phyloP scores from a whole-genome alignment of 2,113 vertebrate genomes.

The Sialia sialis region DNA sequence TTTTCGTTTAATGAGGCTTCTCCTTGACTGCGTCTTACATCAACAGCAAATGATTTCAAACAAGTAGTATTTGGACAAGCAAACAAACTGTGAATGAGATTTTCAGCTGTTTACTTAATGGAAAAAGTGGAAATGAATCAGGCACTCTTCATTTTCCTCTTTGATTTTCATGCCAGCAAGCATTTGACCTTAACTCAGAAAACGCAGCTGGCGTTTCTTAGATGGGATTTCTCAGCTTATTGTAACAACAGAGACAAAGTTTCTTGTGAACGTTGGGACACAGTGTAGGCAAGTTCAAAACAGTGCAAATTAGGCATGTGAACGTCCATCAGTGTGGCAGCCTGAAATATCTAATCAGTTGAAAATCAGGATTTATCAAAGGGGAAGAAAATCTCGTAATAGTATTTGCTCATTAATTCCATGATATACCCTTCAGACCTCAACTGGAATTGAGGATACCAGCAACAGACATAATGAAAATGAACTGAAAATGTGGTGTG shows the following conservation, averaged over 20 bases:
- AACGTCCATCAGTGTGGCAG: background rate
- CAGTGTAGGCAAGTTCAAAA: background rate
- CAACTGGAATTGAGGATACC: background rate
- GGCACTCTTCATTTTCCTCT: background rate
- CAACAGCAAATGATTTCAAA: background rate
- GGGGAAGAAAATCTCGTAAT: background rate
- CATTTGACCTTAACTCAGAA: background rate
- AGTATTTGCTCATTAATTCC: background rate
- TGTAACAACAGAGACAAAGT: background rate
- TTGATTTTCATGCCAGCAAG: background rate
- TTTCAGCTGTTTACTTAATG: constrained; percentile 19
- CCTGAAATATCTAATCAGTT: background rate
- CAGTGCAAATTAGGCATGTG: background rate
- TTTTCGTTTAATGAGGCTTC: constrained; percentile 30
- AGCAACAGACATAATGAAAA: background rate
- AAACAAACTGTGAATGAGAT: constrained; percentile 18
- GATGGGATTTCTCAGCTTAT: background rate
- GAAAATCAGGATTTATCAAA: background rate
- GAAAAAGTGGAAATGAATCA: constrained; percentile 2
- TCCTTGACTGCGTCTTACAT: background rate
- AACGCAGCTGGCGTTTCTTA: background rate
- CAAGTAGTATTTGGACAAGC: background rate
- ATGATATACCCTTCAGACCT: background rate
- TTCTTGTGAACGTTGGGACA: background rate
- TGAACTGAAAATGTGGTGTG: background rate